These are phyloP conservation scores for Drosophila punjabiensis DNA, from an alignment of 1,140 invertebrate species.

Conservation along the genomic window DNA sequence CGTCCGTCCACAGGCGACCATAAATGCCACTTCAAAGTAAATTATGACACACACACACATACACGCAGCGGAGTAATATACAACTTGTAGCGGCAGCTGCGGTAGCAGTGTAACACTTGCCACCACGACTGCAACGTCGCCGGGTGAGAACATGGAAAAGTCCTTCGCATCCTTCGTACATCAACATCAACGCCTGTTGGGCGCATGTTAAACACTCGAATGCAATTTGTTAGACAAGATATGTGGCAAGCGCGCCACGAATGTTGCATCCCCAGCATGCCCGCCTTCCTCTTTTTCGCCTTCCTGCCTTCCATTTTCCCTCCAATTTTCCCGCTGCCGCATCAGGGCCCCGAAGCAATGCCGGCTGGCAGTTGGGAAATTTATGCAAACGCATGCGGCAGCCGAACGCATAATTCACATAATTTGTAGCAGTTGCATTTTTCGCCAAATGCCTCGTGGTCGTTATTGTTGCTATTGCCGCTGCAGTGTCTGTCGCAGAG, in stretches of 20 bases:
- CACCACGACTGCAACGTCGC: conserved; percentile 36
- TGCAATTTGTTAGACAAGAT: conserved; percentile 84
- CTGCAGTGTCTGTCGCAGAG: conserved; percentile 40
- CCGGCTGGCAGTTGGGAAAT: conserved; percentile 73
- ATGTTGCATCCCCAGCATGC: conserved; percentile 39
- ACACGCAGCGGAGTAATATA: conserved; percentile 24
- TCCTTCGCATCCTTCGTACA: conserved; percentile 78
- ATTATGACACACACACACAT: conserved; percentile 65
- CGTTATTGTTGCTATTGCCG: conserved; percentile 51
- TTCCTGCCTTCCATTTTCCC: neutral
- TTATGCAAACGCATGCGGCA: conserved; percentile 82
- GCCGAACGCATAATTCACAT: conserved; percentile 82
- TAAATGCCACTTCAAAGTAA: conserved; percentile 82
- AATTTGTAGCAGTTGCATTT: conserved; percentile 81
- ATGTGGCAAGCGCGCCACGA: conserved; percentile 72
- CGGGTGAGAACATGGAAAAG: conserved; percentile 77
- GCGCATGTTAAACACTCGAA: conserved; percentile 83
- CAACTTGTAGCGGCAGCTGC: conserved; percentile 48
- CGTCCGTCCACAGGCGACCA: conserved; percentile 48
- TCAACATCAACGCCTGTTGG: conserved; percentile 81
- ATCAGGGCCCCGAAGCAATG: conserved; percentile 52
- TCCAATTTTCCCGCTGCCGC: conserved; percentile 27
- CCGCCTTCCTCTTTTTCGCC: neutral
- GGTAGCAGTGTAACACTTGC: conserved; percentile 51
- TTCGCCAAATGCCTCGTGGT: conserved; percentile 73